Conservation (phyloP, 2,888 invertebrate species). For the Tortricodes alternella region DNA sequence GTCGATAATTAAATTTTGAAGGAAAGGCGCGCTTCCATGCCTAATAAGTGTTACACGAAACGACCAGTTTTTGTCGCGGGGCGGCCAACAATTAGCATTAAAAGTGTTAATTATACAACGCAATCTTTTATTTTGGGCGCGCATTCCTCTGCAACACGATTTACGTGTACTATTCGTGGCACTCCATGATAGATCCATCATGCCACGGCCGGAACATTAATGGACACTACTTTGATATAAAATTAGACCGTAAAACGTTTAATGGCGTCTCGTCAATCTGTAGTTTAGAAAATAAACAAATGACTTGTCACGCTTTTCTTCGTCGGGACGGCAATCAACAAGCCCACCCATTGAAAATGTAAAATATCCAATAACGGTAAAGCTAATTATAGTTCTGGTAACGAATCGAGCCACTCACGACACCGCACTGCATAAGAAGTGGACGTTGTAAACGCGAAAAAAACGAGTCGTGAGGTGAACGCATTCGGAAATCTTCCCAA, state of each 20-base stretch:
- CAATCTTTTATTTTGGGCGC: constrained; percentile 41
- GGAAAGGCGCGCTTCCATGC: constrained; percentile 60
- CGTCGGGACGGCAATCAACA: constrained; percentile 51
- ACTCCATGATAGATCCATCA: constrained; percentile 24
- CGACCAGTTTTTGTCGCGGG: constrained; percentile 61
- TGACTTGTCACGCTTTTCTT: constrained; percentile 57
- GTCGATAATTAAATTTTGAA: constrained; percentile 78
- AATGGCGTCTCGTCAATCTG: constrained; percentile 29
- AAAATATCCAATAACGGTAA: constrained; percentile 70
- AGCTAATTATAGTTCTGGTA: constrained; percentile 73
- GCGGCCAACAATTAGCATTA: constrained; percentile 69
- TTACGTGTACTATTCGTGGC: constrained; percentile 1
- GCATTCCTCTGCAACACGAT: constrained; percentile 48
- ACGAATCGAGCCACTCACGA: constrained; percentile 74
- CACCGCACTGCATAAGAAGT: constrained; percentile 53
- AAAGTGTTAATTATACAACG: constrained; percentile 70
- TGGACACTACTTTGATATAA: constrained; percentile 23
- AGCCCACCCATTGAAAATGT: constrained; percentile 64
- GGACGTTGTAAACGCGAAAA: constrained; percentile 63
- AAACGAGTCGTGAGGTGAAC: constrained; percentile 67
- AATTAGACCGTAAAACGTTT: constrained; percentile 30
- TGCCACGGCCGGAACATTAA: constrained; percentile 14
- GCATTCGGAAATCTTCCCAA: constrained; percentile 57
- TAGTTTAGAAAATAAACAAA: constrained; percentile 57
- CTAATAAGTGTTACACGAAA: constrained; percentile 76